Evolutionary conservation across 1,140 invertebrate species (phyloP).

Genomic region (Belonocnema kinseyi): DNA sequence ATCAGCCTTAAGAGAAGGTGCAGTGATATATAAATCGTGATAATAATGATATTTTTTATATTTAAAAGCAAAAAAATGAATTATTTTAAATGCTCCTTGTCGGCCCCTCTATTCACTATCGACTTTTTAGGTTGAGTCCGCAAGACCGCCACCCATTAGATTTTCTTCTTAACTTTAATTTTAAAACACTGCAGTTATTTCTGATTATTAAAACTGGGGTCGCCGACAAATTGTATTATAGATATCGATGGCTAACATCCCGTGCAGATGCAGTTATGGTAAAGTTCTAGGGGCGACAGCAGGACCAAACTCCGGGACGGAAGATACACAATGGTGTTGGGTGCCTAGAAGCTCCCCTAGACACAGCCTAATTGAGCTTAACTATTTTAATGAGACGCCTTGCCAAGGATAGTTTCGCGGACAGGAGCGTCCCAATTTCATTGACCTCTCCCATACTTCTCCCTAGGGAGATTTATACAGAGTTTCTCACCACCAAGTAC

Average conservation of each 20-base stretch:
- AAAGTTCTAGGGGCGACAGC: slow-evolving; percentile 52
- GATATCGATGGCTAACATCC: slow-evolving; percentile 35
- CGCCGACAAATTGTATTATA: background rate
- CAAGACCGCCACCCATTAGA: too few relatives aligned
- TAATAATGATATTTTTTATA: too few relatives aligned
- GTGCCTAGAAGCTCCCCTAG: slow-evolving; percentile 49
- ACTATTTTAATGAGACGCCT: slow-evolving; percentile 63
- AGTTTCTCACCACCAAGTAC: background rate
- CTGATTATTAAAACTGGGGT: too few relatives aligned
- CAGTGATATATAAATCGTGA: too few relatives aligned
- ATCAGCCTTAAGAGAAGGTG: too few relatives aligned
- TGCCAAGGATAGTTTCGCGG: slow-evolving; percentile 47
- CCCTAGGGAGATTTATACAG: background rate
- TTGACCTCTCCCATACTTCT: background rate
- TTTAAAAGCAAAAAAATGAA: too few relatives aligned
- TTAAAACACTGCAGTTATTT: too few relatives aligned
- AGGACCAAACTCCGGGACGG: slow-evolving; percentile 36
- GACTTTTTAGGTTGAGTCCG: too few relatives aligned
- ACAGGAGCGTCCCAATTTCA: slow-evolving; percentile 46
- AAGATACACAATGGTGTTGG: slow-evolving; percentile 52
- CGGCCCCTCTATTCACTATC: too few relatives aligned
- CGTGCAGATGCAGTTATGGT: slow-evolving; percentile 44
- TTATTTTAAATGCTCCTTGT: too few relatives aligned
- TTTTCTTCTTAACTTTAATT: too few relatives aligned
- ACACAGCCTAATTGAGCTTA: slow-evolving; percentile 59